Conservation (phyloP, 2,888 invertebrate species). For the Synergus umbraculus region DNA sequence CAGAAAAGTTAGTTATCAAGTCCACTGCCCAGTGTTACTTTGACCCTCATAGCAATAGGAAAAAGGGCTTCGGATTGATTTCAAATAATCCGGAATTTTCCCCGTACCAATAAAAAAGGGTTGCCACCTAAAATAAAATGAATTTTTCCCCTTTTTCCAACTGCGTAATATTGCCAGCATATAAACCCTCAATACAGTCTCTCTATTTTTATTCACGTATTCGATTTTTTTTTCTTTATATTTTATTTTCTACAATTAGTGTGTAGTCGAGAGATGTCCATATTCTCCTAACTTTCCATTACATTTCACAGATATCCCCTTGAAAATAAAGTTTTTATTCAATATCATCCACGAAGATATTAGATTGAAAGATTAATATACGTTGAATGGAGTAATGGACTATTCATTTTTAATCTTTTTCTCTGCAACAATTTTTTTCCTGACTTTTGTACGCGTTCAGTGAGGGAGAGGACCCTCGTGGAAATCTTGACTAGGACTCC, state of each 20-base stretch:
- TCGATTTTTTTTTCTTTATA: not conserved
- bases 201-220: not conserved
- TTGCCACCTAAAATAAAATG: constrained; percentile 61
- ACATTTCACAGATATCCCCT: not conserved
- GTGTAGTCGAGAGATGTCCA: not conserved
- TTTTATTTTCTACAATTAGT: constrained; percentile 4
- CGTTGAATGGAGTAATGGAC: not conserved
- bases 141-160: constrained; percentile 53
- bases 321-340: not conserved
- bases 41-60: constrained; percentile 19
- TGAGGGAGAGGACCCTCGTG: not conserved
- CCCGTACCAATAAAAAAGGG: constrained; percentile 58
- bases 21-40: constrained; percentile 10
- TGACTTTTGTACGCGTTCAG: no score
- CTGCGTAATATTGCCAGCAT: not conserved
- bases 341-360: not conserved
- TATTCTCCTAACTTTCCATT: not conserved
- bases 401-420: constrained; percentile 2
- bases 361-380: constrained; percentile 1
- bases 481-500: not conserved
- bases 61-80: constrained; percentile 63
- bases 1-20: constrained; percentile 34
- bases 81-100: constrained; percentile 65
- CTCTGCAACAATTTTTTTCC: no score
- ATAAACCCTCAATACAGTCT: not conserved